Evolutionary conservation across 92 coral and sea anemone species (phyloP).

Genomic region (Bergia puertoricense): DNA sequence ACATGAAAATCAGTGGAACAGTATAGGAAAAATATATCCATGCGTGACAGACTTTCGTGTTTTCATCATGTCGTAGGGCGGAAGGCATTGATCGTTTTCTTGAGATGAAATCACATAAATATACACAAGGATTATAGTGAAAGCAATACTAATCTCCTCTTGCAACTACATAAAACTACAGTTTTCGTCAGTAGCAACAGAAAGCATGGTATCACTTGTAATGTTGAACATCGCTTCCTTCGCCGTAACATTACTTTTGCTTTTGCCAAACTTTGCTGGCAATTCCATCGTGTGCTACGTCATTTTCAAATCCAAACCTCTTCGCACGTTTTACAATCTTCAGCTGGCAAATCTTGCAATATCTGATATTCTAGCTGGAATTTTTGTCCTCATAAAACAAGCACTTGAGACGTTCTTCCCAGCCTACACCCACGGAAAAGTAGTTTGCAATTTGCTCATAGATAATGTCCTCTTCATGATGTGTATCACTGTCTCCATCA

Average conservation of each 20-base stretch:
- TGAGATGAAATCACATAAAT: background rate
- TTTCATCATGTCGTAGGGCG: background rate
- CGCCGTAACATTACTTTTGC: background rate
- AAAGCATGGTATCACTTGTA: background rate
- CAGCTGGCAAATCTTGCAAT: slow-evolving; percentile 21
- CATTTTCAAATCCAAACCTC: slow-evolving; percentile 10
- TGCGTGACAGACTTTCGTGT: background rate
- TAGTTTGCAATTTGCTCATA: background rate
- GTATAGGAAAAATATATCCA: background rate
- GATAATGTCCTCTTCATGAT: slow-evolving; percentile 13
- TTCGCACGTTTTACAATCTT: slow-evolving; percentile 16
- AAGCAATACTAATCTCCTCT: background rate
- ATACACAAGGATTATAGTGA: background rate
- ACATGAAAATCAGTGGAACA: background rate
- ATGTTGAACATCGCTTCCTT: background rate
- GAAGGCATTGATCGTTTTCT: background rate
- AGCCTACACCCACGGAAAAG: background rate
- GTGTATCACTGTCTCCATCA: slow-evolving; percentile 1
- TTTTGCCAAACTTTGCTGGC: slow-evolving; percentile 3
- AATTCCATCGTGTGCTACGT: slow-evolving; percentile 21
- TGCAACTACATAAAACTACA: background rate
- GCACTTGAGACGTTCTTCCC: background rate
- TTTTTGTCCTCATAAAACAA: slow-evolving; percentile 1
- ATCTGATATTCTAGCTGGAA: slow-evolving; percentile 7
- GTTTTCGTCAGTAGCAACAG: background rate